Evolutionary conservation across 1,140 invertebrate genomes (phyloP).

Genomic region (Penaeus japonicus): DNA sequence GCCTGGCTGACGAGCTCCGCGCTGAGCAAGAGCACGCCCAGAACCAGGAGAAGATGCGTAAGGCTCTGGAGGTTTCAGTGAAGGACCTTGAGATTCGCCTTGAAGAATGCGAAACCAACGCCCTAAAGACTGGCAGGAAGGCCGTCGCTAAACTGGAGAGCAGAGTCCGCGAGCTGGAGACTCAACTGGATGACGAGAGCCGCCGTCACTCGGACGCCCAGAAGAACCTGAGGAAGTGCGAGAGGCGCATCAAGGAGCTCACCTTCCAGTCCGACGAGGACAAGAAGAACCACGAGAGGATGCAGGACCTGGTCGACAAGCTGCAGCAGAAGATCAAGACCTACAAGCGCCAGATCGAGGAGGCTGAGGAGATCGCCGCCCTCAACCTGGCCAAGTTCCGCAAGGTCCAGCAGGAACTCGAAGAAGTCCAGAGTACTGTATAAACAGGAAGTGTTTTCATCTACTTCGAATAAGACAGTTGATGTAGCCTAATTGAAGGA

Average conservation of each 20-base stretch:
- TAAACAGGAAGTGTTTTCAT: neutral
- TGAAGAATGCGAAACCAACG: conserved; percentile 95
- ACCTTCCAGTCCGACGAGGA: conserved; percentile 70
- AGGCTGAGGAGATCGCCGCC: conserved; percentile 48
- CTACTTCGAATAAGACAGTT: too few relatives aligned
- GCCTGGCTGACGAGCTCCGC: conserved; percentile 48
- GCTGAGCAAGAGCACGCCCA: conserved; percentile 50
- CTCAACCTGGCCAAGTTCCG: conserved; percentile 52
- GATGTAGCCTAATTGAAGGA: too few relatives aligned
- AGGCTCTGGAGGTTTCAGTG: conserved; percentile 58
- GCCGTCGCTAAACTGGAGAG: conserved; percentile 67
- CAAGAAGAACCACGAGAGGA: conserved; percentile 67
- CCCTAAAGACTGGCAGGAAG: conserved; percentile 62
- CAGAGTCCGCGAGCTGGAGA: conserved; percentile 60
- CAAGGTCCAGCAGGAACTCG: conserved; percentile 71
- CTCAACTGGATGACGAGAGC: conserved; percentile 39
- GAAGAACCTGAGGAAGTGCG: conserved; percentile 53
- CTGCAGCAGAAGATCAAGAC: conserved; percentile 51
- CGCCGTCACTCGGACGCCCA: conserved; percentile 46
- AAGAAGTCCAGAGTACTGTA: conserved; percentile 61
- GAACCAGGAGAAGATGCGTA: conserved; percentile 47
- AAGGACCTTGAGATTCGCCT: conserved; percentile 78
- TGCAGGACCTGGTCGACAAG: conserved; percentile 66
- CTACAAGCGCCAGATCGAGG: conserved; percentile 52
- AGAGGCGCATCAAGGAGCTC: conserved; percentile 50